Conservation (phyloP, 1,140 invertebrate species). For the Caerostris extrusa region DNA sequence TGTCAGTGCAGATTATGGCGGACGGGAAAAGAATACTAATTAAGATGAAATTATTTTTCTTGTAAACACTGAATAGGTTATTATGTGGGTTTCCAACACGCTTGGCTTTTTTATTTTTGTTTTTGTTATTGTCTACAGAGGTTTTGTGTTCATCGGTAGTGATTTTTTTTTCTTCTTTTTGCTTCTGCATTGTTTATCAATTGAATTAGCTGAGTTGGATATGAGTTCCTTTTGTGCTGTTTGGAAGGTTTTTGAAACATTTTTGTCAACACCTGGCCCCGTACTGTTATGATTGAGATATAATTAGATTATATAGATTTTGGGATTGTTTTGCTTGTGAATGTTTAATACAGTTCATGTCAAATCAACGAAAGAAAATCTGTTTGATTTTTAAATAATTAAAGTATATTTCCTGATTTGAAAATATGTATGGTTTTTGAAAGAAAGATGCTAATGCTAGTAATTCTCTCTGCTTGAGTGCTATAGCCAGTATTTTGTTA, state of each 20-base stretch:
- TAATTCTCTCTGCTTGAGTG: no score
- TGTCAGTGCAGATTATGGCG: slow-evolving; percentile 14
- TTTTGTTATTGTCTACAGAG: neutral
- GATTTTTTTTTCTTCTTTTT: slow-evolving; percentile 6
- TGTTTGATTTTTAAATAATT: no score
- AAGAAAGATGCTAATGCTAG: no score
- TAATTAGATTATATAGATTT: neutral
- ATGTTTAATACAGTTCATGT: no score
- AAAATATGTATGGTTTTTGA: no score
- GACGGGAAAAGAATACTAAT: slow-evolving; percentile 51
- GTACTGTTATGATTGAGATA: neutral
- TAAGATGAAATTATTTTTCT: slow-evolving; percentile 21
- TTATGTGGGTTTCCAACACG: slow-evolving; percentile 17
- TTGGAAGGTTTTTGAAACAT: slow-evolving; percentile 16
- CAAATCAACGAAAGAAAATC: no score
- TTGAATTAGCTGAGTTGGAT: neutral
- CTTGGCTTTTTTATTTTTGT: neutral
- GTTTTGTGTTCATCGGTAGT: slow-evolving; percentile 29
- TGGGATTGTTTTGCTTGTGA: neutral
- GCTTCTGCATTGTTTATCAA: neutral
- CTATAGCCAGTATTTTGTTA: no score
- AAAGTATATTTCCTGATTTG: no score
- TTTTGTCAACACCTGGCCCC: neutral
- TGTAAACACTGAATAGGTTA: slow-evolving; percentile 10
- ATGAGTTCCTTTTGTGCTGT: neutral